Percentiles rank a stretch among this genome's conserved stretches.
Conservation (phyloP, 2,888 invertebrate species). For the Chrysomela aeneicollis region DNA sequence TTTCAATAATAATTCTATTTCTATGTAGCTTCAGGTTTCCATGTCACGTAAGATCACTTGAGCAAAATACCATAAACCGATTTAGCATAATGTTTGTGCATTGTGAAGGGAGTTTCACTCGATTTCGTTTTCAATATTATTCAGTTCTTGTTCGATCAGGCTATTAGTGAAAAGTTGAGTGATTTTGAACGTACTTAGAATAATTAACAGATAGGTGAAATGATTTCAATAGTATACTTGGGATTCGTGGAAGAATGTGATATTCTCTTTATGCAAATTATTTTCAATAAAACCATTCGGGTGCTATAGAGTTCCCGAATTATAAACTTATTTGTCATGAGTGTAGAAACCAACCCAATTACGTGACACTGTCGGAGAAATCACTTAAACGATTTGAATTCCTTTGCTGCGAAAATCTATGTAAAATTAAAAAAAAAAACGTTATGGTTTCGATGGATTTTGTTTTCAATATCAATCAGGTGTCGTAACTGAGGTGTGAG, state of each 20-base stretch:
- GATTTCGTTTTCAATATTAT: constrained; percentile 4
- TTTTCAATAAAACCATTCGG: too few relatives aligned
- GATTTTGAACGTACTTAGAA: neutral
- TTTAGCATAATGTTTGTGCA: neutral
- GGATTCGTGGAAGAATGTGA: neutral
- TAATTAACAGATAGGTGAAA: neutral
- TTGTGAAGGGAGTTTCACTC: neutral
- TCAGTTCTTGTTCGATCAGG: neutral
- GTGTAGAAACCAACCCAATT: too few relatives aligned
- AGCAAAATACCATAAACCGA: neutral
- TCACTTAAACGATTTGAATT: constrained; percentile 9
- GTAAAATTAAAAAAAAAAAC: constrained; percentile 10
- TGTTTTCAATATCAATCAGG: constrained; percentile 17
- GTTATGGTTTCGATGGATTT: constrained; percentile 20
- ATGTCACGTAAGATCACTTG: neutral
- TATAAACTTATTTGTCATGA: too few relatives aligned
- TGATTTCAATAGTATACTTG: neutral
- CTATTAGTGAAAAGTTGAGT: neutral
- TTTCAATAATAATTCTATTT: neutral
- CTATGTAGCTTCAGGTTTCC: neutral
- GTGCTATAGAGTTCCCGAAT: too few relatives aligned
- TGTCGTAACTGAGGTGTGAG: constrained; percentile 15
- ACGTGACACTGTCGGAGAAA: neutral
- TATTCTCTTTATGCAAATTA: neutral
- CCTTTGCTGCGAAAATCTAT: neutral